Evolutionary conservation across 1,140 invertebrate species (phyloP), one percentile per base, ranked within the genome.

Genomic region (Drosophila bipectinata): DNA sequence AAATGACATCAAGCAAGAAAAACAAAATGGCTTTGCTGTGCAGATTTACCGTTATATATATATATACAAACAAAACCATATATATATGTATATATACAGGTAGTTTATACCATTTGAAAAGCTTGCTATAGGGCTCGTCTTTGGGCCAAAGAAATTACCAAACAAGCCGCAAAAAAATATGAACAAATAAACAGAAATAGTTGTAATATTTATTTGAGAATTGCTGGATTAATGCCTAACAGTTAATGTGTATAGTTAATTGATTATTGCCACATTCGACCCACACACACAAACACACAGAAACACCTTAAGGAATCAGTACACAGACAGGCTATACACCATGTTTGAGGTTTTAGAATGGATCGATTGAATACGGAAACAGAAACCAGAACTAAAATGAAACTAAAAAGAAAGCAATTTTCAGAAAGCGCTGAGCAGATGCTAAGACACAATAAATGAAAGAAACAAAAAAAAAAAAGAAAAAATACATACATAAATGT

Each of bases 181-280:
- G 15, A 47, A 47, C 4, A 47, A 39, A 39, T 32, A 64, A 21
- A 49, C 52, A 54, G 51, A 64, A 64, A 81, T 78, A 81, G 79
- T 60, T 78, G 59, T 82, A 69, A 48, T 21, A 61, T 63, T 81
- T 82, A 78, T 81, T 81, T 81, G 69, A 81, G 61, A 57, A 63
- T 57, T 64, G 66, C 64, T 69, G 66, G 63, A 68, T 69, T 69
- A 68, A 39, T 57, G 51, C 63, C 66, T 68, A 56, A 24, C 34
- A 68, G 44, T 69, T 68, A 69, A 49, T 69, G 64, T 69, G 66
- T 69, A 69, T 68, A 69, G 66, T 69, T 68, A 69, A 32, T 69
- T 69, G 66, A 69, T 69, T 69, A 69, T 68, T 68, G 51, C 51
- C 66, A 44, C 41, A 69, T 66, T 26, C 10, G 14, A 68, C 15